Base-by-base conservation (phyloP, 1,140 invertebrate genomes). In the Drosophila punjabiensis region DNA sequence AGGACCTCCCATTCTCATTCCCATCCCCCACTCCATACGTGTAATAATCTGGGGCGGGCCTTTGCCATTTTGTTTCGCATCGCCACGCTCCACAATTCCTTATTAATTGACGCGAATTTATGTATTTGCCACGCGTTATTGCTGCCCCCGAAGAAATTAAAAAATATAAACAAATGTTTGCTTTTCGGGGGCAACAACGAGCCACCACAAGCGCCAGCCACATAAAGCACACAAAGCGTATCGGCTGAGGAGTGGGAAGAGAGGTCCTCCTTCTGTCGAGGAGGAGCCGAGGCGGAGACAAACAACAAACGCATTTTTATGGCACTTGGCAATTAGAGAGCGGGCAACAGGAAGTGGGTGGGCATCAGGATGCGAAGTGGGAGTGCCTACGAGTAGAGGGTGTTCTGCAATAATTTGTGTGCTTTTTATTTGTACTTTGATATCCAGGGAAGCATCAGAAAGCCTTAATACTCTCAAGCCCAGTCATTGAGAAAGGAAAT, bases 31-130 rank as follows among this genome's bases (percentile, higher is more conserved):
- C 10, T n/a, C 35, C 55, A 55, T 59, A 75, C 69, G 69, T 80
- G 79, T 69, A 82, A 84, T 84, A 88, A 89, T 81, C 84, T 79
- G 60, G 66, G 65, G 60, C 52, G 70, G 37, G 70, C 73, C 16
- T 43, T 55, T 45, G 65, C 69, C 79, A 82, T 84, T 87, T 89
- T 84, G 81, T 82, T 86, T 79, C 85, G 79, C 59, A 50, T 67
- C 67, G 81, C 85, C 77, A 81, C 73, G 77, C 78, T 74, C 87
- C 79, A 80, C 86, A 90, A 91, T 82, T 90, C 45, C 86, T 90
- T 90, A 90, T 90, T 90, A 90, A 90, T 90, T 90, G 86, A 90
- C 86, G 87, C 77, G 73, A 90, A 90, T 90, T 90, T 90, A 90
- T 90, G 86, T 71, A 80, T 90, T 90, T 90, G 79, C 79, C 86